Evolutionary conservation across 2,797 vertebrate genomes (phyloP).

Genomic region (Gobionotothen gibberifrons): DNA sequence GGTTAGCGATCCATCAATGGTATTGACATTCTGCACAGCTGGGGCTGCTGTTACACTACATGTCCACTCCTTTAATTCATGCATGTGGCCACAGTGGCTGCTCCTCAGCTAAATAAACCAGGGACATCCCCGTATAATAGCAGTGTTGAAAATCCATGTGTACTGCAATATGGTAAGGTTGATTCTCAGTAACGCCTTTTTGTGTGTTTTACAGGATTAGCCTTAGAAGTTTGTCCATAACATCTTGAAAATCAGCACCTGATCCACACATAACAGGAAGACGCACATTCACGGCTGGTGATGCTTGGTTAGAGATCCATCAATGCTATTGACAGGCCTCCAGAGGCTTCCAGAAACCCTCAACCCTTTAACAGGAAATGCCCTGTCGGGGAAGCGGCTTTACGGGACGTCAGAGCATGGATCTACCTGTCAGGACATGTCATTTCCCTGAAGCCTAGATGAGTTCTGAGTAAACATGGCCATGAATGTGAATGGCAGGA

Average conservation of each 20-base stretch:
- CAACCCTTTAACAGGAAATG: conserved; percentile 48
- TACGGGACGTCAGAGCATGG: conserved; percentile 4
- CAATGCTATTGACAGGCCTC: conserved; percentile 57
- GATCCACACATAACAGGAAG: not conserved
- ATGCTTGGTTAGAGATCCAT: conserved; percentile 39
- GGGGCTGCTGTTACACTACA: not conserved
- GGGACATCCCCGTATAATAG: not conserved
- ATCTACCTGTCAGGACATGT: conserved; percentile 6
- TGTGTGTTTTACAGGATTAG: not conserved
- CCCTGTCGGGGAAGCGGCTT: conserved; percentile 20
- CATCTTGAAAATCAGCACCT: not conserved
- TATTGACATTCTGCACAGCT: conserved; percentile 39
- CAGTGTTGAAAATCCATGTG: not conserved
- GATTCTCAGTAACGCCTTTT: not conserved
- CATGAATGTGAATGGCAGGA: conserved; percentile 63
- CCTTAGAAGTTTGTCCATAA: not conserved
- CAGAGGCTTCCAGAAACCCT: conserved; percentile 44
- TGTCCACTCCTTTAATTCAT: not conserved
- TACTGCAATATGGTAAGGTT: not conserved
- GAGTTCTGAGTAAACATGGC: conserved; percentile 62
- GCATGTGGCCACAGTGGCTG: not conserved
- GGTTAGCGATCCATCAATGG: conserved; percentile 42
- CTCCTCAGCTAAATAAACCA: not conserved
- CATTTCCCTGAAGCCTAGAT: conserved; percentile 52
- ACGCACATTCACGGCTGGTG: not conserved